These are phyloP conservation scores for Probosciger aterrimus DNA, from an alignment of 2,113 vertebrate genomes.

Conservation along the genomic window DNA sequence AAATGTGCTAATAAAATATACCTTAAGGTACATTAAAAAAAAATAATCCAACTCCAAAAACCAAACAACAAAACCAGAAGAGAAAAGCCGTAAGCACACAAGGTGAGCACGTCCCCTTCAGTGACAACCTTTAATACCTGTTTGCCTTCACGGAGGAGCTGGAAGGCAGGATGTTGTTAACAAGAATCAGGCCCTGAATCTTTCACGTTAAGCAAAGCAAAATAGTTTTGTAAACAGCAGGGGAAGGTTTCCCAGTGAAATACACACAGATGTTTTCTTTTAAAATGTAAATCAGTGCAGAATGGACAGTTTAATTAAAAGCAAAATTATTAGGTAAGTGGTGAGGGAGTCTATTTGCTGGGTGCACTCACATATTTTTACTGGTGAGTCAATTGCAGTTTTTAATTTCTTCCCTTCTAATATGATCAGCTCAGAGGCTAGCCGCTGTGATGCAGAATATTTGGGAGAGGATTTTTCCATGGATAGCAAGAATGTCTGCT, in stretches of 20 bases:
- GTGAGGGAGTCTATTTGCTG: slow-evolving; percentile 44
- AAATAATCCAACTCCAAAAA: background rate
- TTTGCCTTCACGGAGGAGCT: background rate
- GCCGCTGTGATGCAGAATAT: slow-evolving; percentile 11
- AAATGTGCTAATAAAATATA: background rate
- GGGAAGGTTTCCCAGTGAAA: slow-evolving; percentile 14
- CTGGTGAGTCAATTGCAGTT: slow-evolving; percentile 56
- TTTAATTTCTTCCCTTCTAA: slow-evolving; percentile 41
- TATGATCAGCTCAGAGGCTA: background rate
- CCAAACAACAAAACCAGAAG: background rate
- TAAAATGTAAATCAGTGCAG: slow-evolving; percentile 53
- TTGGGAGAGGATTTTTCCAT: background rate
- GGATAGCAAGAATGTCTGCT: background rate
- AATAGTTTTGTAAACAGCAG: slow-evolving; percentile 28
- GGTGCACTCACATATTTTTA: slow-evolving; percentile 49
- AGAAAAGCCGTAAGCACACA: background rate
- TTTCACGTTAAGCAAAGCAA: background rate
- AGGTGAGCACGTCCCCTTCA: background rate
- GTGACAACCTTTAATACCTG: background rate
- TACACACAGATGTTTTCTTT: slow-evolving; percentile 55
- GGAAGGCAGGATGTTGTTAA: background rate
- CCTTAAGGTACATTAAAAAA: background rate
- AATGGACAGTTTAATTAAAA: slow-evolving; percentile 67
- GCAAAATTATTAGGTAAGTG: slow-evolving; percentile 60
- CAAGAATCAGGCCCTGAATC: background rate